phyloP scores from a whole-genome alignment of 2,113 vertebrate species.

The Saccopteryx bilineata region DNA sequence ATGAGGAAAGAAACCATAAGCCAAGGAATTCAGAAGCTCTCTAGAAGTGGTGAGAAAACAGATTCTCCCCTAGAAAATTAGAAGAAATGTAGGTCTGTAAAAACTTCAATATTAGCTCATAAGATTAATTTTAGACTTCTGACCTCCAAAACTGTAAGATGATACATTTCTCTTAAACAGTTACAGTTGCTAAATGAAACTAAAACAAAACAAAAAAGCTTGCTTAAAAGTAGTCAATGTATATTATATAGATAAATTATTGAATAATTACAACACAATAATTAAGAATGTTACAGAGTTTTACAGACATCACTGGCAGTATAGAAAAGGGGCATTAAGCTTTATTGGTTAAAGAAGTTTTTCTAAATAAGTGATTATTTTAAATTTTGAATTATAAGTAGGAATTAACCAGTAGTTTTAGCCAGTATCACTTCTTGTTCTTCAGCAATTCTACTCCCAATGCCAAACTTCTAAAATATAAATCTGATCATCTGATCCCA shows the following conservation, averaged over 20 bases:
- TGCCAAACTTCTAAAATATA: neutral
- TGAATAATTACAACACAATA: neutral
- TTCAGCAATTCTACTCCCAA: neutral
- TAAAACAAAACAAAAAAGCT: neutral
- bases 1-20: neutral
- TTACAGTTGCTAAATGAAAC: neutral
- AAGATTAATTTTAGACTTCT: neutral
- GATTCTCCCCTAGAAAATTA: neutral
- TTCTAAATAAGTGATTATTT: neutral
- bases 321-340: neutral
- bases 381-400: constrained; percentile 3
- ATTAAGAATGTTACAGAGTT: neutral
- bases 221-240: neutral
- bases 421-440: neutral
- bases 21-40: neutral
- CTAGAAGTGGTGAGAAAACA: neutral
- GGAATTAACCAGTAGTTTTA: neutral
- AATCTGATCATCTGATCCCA: neutral
- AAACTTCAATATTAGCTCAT: neutral
- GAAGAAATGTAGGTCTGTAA: neutral
- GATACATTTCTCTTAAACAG: neutral
- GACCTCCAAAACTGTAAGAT: neutral
- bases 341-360: neutral
- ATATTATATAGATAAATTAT: neutral
- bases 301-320: neutral